Percentiles rank a stretch among this genome's conserved stretches.
phyloP scores from a whole-genome alignment of 2,113 vertebrate genomes.

The Cygnus buccinator region DNA sequence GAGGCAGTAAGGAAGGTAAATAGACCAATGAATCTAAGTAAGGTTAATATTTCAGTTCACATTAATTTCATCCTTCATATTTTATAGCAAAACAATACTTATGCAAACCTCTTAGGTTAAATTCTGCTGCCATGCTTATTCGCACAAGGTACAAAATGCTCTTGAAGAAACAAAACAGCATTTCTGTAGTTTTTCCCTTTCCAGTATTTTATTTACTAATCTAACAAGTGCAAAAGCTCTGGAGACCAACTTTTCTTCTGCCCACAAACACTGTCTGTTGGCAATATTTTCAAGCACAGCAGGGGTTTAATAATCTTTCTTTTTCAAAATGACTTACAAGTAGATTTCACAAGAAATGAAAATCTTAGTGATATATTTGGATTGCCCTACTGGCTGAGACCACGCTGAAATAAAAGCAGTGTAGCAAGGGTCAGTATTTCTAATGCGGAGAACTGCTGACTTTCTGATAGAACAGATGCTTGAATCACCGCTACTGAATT shows the following conservation, averaged over 20 bases:
- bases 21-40: not conserved
- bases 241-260: slow-evolving; percentile 22
- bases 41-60: not conserved
- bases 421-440: not conserved
- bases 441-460: not conserved
- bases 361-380: slow-evolving; percentile 51
- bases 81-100: not conserved
- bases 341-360: slow-evolving; percentile 31
- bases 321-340: slow-evolving; percentile 42
- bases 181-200: not conserved
- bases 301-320: slow-evolving; percentile 56
- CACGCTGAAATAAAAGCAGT: not conserved
- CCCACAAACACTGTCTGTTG: slow-evolving; percentile 17
- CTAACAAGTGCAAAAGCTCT: not conserved
- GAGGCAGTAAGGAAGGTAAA: not conserved
- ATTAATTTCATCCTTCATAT: not conserved
- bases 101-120: not conserved
- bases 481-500: not conserved
- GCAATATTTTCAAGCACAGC: slow-evolving; percentile 41
- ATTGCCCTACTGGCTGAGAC: slow-evolving; percentile 8
- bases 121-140: not conserved
- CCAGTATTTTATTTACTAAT: slow-evolving; percentile 38
- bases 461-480: slow-evolving; percentile 18
- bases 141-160: not conserved
- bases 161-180: not conserved